Base-by-base conservation (phyloP, 2,113 vertebrate genomes). In the Serilophus lunatus region DNA sequence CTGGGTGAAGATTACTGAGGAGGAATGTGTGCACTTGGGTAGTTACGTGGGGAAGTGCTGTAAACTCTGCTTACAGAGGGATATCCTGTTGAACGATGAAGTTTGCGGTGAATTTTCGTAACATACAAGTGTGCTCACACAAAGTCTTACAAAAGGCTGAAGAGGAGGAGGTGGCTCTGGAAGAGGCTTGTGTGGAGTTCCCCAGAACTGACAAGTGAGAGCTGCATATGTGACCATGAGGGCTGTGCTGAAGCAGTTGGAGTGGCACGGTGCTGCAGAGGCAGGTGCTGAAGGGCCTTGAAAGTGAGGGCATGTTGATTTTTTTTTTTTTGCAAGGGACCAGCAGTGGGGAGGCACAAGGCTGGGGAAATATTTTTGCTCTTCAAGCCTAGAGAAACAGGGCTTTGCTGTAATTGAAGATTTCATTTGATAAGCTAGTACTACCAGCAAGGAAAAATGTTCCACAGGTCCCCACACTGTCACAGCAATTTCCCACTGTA, bases 41-140 rank as follows among this genome's bases (percentile, higher is more conserved):
- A 2, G 12, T 19, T 24, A 8, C 0, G 0, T 4, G 47, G 25
- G 24, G 47, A 26, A 33, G 35, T 33, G 42, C 35, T 2, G 0
- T 36, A 9, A 40, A 23, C 31, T 56, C 24, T 26, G 2, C 42
- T 31, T 15, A 4, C 8, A 12, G 40, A 2, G 29, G 28, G 53
- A 65, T 33, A 16, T 56, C 33, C 57, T 31, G 7, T 8, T 38
- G 36, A 18, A 6, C 31, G 35, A 6, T 38, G 10, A 22, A 61
- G n/a, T 22, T 63, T 7, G 1, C 8, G n/a, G 31, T 44, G 24
- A 35, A 7, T 20, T 83, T 61, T 51, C 31, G 23, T 59, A 42
- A 53, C 0, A 0, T 5, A 7, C 3, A n/a, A 3, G 3, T 12
- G 19, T 16, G 7, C n/a, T 75, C 14, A 1, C 0, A 0, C 10